Base-by-base conservation (phyloP, 1,140 invertebrate genomes). In the Acromyrmex echinatior region DNA sequence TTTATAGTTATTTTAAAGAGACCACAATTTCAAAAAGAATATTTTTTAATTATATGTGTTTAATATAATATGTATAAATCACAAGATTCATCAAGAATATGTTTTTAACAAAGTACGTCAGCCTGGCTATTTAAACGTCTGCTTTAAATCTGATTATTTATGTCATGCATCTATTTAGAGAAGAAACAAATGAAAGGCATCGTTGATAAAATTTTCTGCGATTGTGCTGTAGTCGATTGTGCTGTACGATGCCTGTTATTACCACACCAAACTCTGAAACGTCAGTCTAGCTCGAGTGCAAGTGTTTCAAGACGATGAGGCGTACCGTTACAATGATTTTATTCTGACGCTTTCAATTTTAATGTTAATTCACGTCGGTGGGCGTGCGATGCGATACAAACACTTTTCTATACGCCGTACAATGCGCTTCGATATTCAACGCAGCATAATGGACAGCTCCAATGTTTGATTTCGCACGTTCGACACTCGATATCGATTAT, bases 391-490 rank as follows among this genome's bases (percentile, higher is more conserved):
- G 78, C 65, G 79, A 81, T 81, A 71, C 79, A 71, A 71, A 68
- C 65, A 81, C 66, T 81, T 58, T 81, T 71, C 79, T 53, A 28
- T 28, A 39, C 10, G 25, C 35, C 18, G 6, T 60, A 81, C 79
- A 81, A 81, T 71, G 21, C 35, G 51, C 16, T 81, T 81, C 66
- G 79, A 81, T 81, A 81, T 81, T 81, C 79, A 81, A 71, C 79
- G 66, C 53, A 58, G 25, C 21, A 81, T 81, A 81, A 81, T 81
- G 21, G 79, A 81, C 79, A 53, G 79, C 79, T 71, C 68, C 79
- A 81, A 81, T 81, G 79, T 81, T 81, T 81, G 79, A 81, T 81
- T 81, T 81, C 79, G 65, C 79, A 71, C 66, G 79, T 81, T 81
- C 79, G 65, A 81, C 79, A 71, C 53, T 81, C 79, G 65, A 71